Base-by-base conservation (phyloP, 2,113 vertebrate species). In the Brachyistius frenatus region DNA sequence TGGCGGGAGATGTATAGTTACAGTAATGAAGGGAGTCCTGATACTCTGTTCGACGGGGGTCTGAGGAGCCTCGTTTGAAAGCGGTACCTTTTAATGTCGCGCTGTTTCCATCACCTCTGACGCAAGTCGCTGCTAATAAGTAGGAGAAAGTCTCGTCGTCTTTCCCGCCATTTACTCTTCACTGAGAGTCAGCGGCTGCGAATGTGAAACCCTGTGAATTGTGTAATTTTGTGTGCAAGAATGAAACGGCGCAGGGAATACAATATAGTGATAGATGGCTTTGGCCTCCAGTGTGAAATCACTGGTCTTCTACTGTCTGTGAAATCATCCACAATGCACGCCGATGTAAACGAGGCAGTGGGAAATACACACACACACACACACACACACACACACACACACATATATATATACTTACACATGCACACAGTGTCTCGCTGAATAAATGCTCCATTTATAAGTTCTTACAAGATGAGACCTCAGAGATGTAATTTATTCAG, bases 1-100 rank as follows among this genome's bases (percentile, higher is more conserved):
- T 62, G 36, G 66, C 36, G 1, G 65, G 77, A 82, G 68, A 80
- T 85, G 57, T 75, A 83, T 76, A 67, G 67, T 83, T 78, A 76
- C 60, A 69, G 72, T 80, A 76, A 61, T 41, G 36, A 62, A 60
- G 68, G 77, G 55, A 80, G 60, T 81, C 86, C 83, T 68, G 54
- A 79, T 76, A 46, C 72, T 76, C 58, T 49, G 63, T 84, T 79
- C 78, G 63, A 78, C 37, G 31, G 33, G 61, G 58, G 62, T 80
- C 73, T 75, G 50, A 55, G 49, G 57, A 80, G 50, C n/a, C 69
- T 55, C 63, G 60, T 81, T 83, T 36, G 36, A 86, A 84, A 80
- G 75, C 65, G 30, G 65, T 72, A 73, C 47, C 36, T 81, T 23
- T 81, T 71, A 78, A 65, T 62, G 52, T 70, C 0, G 30, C 68